Conservation (phyloP, 2,113 vertebrate genomes). For the Tor tambroides region DNA sequence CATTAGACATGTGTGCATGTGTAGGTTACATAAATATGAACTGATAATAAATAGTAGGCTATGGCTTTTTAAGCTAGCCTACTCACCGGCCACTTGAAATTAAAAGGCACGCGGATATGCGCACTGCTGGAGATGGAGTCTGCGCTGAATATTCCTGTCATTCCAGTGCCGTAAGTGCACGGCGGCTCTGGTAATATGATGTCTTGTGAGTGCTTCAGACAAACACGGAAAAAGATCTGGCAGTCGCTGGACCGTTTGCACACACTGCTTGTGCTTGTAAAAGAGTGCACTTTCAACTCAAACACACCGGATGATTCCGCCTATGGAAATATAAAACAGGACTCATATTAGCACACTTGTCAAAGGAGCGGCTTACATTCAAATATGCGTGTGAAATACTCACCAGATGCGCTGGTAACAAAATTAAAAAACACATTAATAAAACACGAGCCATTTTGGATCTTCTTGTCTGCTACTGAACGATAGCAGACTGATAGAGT, state of each 20-base stretch:
- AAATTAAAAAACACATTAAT: slow-evolving; percentile 64
- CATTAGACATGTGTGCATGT: background rate
- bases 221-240: slow-evolving; percentile 85
- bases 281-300: slow-evolving; percentile 86
- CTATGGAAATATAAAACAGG: slow-evolving; percentile 63
- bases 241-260: slow-evolving; percentile 74
- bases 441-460: slow-evolving; percentile 68
- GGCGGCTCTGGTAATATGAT: slow-evolving; percentile 78
- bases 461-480: slow-evolving; percentile 50
- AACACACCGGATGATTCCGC: slow-evolving; percentile 79
- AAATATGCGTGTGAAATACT: slow-evolving; percentile 50
- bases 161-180: slow-evolving; percentile 82
- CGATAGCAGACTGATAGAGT: slow-evolving; percentile 48
- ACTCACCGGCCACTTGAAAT: slow-evolving; percentile 88
- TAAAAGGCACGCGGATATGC: slow-evolving; percentile 79
- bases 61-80: background rate
- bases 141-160: slow-evolving; percentile 70
- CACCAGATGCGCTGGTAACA: slow-evolving; percentile 65
- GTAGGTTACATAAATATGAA: background rate
- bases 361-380: background rate
- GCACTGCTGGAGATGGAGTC: slow-evolving; percentile 75
- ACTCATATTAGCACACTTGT: background rate
- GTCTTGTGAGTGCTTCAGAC: slow-evolving; percentile 82
- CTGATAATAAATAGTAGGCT: background rate
- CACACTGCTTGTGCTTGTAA: slow-evolving; percentile 67